Conservation (phyloP, 2,113 vertebrate species). For the Etia nguti region DNA sequence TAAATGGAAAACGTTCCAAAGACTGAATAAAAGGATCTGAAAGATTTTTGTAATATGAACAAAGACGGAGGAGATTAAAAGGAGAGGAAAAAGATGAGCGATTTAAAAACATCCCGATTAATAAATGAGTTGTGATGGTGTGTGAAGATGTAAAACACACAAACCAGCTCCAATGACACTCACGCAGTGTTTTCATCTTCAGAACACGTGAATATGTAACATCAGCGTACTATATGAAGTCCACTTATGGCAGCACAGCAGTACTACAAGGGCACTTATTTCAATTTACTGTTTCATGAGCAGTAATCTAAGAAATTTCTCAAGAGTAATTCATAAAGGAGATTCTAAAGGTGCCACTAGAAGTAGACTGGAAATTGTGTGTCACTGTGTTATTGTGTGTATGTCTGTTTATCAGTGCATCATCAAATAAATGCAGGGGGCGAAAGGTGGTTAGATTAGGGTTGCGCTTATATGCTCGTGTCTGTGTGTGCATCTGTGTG, state of each 20-base stretch:
- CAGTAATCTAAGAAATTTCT: background rate
- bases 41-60: background rate
- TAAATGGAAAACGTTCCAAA: background rate
- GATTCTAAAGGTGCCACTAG: background rate
- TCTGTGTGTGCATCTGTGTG: constrained; percentile 1
- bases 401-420: background rate
- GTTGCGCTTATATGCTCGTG: background rate
- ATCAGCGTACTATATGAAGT: background rate
- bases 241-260: background rate
- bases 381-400: background rate
- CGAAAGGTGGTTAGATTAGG: background rate
- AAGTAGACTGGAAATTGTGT: background rate
- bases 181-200: background rate
- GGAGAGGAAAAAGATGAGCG: background rate
- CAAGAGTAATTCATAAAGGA: background rate
- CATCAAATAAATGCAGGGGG: background rate
- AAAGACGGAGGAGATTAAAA: background rate
- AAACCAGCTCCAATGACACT: background rate
- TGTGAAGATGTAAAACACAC: background rate
- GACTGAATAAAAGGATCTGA: background rate
- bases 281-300: background rate
- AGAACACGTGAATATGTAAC: background rate
- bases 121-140: background rate
- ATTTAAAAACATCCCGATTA: background rate
- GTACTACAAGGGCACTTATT: background rate